A percentile compares a stretch with the other conserved stretches of the same genome.
phyloP scores from a whole-genome alignment of 1,140 invertebrate genomes.

The Bactericera cockerelli region DNA sequence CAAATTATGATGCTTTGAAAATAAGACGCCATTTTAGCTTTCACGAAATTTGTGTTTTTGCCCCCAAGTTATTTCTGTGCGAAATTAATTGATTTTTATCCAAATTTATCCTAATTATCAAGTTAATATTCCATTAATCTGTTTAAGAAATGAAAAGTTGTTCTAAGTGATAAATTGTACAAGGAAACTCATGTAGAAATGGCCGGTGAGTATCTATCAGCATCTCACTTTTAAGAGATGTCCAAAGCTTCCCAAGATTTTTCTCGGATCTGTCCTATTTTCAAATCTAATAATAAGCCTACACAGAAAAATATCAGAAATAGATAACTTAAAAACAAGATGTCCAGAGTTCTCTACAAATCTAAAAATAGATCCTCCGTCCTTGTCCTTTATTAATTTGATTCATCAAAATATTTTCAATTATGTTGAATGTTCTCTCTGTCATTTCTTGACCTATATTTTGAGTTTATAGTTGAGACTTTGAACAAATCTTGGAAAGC shows the following conservation, averaged over 20 bases:
- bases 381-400: too few relatives aligned
- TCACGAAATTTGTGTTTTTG: slow-evolving; percentile 1
- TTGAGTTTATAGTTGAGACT: neutral
- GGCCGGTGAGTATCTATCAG: neutral
- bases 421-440: too few relatives aligned
- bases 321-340: too few relatives aligned
- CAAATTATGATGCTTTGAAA: neutral
- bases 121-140: neutral
- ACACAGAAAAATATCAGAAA: too few relatives aligned
- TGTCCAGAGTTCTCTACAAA: too few relatives aligned
- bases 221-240: neutral
- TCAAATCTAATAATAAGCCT: too few relatives aligned
- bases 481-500: too few relatives aligned
- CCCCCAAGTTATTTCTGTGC: neutral
- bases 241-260: too few relatives aligned
- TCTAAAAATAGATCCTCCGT: too few relatives aligned
- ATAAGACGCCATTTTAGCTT: slow-evolving; percentile 7
- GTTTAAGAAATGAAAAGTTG: slow-evolving; percentile 2
- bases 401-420: too few relatives aligned
- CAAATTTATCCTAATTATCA: neutral
- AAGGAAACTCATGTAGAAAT: slow-evolving; percentile 5
- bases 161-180: neutral
- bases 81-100: slow-evolving; percentile 8
- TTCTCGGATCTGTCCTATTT: too few relatives aligned
- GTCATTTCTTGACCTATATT: slow-evolving; percentile 9